Conservation (phyloP, 2,113 vertebrate genomes). For the Oxyruncus cristatus region DNA sequence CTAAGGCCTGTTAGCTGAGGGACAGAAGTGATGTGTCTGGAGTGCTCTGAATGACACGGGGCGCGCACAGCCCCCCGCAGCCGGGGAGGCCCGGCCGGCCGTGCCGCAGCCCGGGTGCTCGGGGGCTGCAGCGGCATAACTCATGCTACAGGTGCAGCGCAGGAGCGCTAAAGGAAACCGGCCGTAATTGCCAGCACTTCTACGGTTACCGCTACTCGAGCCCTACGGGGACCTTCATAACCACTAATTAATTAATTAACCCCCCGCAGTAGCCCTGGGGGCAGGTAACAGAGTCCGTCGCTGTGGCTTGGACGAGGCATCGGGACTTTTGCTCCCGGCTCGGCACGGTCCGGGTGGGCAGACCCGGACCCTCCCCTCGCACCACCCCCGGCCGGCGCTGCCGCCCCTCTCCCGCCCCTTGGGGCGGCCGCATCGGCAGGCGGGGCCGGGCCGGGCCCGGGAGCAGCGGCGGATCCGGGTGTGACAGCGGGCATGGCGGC, state of each 20-base stretch:
- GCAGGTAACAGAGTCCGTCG: fast-evolving
- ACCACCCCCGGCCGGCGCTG: background rate
- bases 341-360: fast-evolving
- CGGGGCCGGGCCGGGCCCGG: background rate
- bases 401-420: background rate
- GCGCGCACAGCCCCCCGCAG: background rate
- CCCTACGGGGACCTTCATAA: background rate
- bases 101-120: fast-evolving
- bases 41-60: background rate
- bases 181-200: background rate
- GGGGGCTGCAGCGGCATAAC: background rate
- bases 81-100: background rate
- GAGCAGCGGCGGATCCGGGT: fast-evolving
- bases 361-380: background rate
- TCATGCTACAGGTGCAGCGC: background rate
- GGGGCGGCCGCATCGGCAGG: background rate
- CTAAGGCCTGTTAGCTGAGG: background rate
- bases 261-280: background rate
- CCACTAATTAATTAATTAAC: background rate
- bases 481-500: conserved; percentile 35
- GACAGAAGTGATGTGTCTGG: background rate
- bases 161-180: fast-evolving
- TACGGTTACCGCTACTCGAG: background rate
- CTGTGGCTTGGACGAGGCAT: fast-evolving
- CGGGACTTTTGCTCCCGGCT: fast-evolving